Evolutionary conservation across 2,113 vertebrate species (phyloP).

Genomic region (Chionodraco myersi): DNA sequence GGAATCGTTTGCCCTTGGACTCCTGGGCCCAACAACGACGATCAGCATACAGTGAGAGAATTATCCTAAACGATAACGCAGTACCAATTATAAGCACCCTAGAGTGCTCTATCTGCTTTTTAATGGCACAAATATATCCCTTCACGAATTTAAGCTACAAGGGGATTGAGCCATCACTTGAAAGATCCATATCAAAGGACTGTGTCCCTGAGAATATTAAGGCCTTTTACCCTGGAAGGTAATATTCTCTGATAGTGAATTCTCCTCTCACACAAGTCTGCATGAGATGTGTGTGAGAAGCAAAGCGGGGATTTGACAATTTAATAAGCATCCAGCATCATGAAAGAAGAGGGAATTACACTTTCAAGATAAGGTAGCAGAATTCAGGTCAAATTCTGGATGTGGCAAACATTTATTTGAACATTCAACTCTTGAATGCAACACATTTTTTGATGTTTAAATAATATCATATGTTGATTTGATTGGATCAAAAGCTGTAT

Average conservation of each 20-base stretch:
- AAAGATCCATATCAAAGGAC: slow-evolving; percentile 46
- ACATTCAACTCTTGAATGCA: not conserved
- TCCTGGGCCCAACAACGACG: slow-evolving; percentile 3
- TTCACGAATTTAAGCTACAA: slow-evolving; percentile 41
- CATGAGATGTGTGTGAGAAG: slow-evolving; percentile 8
- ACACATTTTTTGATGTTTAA: not conserved
- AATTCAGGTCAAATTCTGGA: not conserved
- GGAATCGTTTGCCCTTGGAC: slow-evolving; percentile 34
- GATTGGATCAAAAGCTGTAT: not conserved
- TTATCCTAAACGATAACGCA: slow-evolving; percentile 50
- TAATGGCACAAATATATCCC: slow-evolving; percentile 54
- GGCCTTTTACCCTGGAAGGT: slow-evolving; percentile 11
- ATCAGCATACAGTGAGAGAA: slow-evolving; percentile 39
- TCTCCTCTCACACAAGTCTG: slow-evolving; percentile 12
- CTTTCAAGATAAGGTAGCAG: not conserved
- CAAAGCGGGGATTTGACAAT: slow-evolving; percentile 1
- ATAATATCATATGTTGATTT: not conserved
- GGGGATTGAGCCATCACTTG: slow-evolving; percentile 16
- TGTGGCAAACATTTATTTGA: not conserved
- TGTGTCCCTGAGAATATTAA: slow-evolving; percentile 28
- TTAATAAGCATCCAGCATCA: not conserved
- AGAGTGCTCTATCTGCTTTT: slow-evolving; percentile 42
- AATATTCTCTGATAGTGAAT: slow-evolving; percentile 29
- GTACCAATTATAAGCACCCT: slow-evolving; percentile 42
- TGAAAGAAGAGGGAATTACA: not conserved